Evolutionary conservation across 2,113 vertebrate genomes (phyloP).

Genomic region (Emydocephalus ijimae): DNA sequence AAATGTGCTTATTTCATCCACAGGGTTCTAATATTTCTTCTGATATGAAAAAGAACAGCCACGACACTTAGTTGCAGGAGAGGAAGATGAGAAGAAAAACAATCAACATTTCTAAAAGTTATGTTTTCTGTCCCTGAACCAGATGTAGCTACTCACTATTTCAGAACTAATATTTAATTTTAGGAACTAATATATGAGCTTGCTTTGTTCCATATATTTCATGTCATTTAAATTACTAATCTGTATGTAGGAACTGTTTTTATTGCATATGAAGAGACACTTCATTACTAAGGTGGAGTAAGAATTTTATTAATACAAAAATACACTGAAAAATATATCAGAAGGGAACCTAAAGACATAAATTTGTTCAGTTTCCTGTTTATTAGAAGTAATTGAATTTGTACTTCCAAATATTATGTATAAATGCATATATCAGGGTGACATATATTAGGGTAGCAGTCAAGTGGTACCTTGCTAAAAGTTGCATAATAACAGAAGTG

Average conservation of each 20-base stretch:
- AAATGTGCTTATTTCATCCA: not conserved
- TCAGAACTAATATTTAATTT: not conserved
- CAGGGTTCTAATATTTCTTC: not conserved
- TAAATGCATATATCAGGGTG: not conserved
- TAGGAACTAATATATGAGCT: not conserved
- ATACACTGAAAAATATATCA: not conserved
- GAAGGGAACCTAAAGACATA: not conserved
- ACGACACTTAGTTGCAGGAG: not conserved
- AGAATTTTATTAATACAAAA: not conserved
- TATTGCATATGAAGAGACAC: not conserved
- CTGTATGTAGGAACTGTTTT: not conserved
- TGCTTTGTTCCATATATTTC: not conserved
- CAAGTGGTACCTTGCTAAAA: not conserved
- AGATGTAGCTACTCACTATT: not conserved
- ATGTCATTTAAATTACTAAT: not conserved
- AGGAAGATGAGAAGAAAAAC: not conserved
- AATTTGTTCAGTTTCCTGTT: not conserved
- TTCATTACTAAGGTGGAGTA: not conserved
- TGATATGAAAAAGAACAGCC: not conserved
- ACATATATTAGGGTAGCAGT: not conserved
- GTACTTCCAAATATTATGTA: not conserved
- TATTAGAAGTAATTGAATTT: not conserved
- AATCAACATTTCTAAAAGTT: not conserved
- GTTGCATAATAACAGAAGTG: not conserved
- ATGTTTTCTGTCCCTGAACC: not conserved